Percentiles rank a stretch among this genome's conserved stretches.
phyloP scores from a whole-genome alignment of 2,113 vertebrate species.

The Thalassarche chlororhynchos region DNA sequence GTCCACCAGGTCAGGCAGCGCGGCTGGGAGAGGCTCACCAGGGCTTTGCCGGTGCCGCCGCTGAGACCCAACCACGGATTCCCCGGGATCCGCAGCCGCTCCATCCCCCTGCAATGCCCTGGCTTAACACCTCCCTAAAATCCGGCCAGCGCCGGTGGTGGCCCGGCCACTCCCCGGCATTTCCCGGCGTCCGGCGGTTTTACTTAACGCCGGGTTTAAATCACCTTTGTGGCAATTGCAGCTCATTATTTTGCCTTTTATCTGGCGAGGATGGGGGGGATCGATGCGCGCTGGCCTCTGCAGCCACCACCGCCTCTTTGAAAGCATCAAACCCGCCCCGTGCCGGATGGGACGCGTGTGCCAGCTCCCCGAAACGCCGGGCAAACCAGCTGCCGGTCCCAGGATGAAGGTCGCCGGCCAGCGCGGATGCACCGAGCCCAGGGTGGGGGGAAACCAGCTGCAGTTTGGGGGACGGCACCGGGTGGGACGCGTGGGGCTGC shows the following conservation, averaged over 20 bases:
- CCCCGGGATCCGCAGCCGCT: accelerated
- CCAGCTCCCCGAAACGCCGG: accelerated
- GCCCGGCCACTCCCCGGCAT: neutral
- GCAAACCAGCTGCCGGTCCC: accelerated
- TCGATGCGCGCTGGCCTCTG: neutral
- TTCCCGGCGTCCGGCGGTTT: neutral
- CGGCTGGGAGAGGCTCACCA: accelerated
- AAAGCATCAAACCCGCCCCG: neutral
- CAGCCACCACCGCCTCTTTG: neutral
- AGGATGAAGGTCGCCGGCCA: neutral
- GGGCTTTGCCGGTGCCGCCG: neutral
- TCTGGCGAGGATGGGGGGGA: neutral
- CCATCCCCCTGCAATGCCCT: accelerated
- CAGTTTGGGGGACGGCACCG: neutral
- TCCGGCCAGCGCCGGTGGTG: neutral
- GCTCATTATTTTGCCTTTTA: neutral
- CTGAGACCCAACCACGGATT: neutral
- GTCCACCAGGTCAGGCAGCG: neutral
- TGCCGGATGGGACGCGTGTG: neutral
- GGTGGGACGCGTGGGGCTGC: neutral
- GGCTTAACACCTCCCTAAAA: neutral
- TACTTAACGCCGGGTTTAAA: neutral
- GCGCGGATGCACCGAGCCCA: accelerated
- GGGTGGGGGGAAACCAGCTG: accelerated
- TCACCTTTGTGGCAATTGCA: neutral